phyloP scores from a whole-genome alignment of 1,140 invertebrate genomes.

The Cydia pomonella region DNA sequence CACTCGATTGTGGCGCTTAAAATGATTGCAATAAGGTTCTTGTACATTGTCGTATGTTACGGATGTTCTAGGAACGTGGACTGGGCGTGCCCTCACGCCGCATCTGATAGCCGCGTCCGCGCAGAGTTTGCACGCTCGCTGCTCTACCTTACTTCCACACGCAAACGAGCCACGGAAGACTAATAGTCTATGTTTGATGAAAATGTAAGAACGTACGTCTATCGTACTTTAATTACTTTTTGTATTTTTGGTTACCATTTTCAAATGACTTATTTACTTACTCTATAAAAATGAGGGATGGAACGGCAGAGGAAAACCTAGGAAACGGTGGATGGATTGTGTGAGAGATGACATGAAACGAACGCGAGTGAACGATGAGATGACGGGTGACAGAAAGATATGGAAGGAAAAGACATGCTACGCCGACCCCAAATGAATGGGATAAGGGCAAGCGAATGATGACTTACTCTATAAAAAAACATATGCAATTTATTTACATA shows the following conservation, averaged over 20 bases:
- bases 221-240: neutral
- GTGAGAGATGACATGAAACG: too few relatives aligned
- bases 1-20: neutral
- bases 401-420: too few relatives aligned
- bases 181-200: neutral
- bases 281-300: too few relatives aligned
- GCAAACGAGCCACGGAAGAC: neutral
- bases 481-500: too few relatives aligned
- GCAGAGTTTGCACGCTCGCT: conserved; percentile 8
- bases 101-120: conserved; percentile 9
- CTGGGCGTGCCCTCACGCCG: conserved; percentile 14
- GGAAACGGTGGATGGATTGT: too few relatives aligned
- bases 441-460: too few relatives aligned
- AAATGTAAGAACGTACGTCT: neutral
- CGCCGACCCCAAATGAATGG: too few relatives aligned
- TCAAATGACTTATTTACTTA: too few relatives aligned
- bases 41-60: neutral
- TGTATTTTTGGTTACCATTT: neutral
- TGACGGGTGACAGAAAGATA: too few relatives aligned
- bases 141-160: conserved; percentile 14
- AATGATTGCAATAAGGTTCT: neutral
- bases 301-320: too few relatives aligned
- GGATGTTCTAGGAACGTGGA: conserved; percentile 10
- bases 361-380: too few relatives aligned
- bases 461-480: too few relatives aligned